Evolutionary conservation across 1,140 invertebrate genomes (phyloP).

Genomic region (Cardiocondyla obscurior): DNA sequence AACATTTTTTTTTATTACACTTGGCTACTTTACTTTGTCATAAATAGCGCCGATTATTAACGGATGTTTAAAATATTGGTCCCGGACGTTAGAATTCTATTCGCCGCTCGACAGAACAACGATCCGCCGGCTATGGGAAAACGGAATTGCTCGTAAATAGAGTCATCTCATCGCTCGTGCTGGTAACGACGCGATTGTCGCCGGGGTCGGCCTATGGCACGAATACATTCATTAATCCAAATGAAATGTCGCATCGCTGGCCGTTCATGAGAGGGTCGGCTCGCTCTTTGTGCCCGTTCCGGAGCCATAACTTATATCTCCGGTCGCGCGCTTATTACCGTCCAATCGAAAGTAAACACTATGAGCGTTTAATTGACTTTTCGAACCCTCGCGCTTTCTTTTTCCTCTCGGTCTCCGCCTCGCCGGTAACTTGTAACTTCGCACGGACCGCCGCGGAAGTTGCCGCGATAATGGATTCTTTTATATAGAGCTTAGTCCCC

Average conservation of each 20-base stretch:
- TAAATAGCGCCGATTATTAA: background rate
- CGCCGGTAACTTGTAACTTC: constrained; percentile 54
- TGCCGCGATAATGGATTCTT: constrained; percentile 52
- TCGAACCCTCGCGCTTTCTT: constrained; percentile 37
- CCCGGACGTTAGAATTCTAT: background rate
- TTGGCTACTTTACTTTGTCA: background rate
- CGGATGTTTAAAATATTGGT: background rate
- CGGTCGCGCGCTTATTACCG: constrained; percentile 59
- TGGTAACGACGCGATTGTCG: constrained; percentile 44
- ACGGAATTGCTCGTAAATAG: constrained; percentile 33
- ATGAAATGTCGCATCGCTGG: constrained; percentile 57
- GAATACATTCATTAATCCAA: constrained; percentile 66
- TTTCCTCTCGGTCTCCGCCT: background rate
- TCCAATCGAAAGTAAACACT: constrained; percentile 61
- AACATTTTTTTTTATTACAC: background rate
- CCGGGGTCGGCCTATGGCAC: constrained; percentile 25
- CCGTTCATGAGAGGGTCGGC: constrained; percentile 7
- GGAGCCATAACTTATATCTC: constrained; percentile 63
- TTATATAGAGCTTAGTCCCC: constrained; percentile 8
- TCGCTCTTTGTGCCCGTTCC: constrained; percentile 57
- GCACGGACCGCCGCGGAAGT: constrained; percentile 42
- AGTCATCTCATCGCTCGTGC: constrained; percentile 27
- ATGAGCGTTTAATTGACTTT: constrained; percentile 68
- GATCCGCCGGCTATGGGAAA: background rate
- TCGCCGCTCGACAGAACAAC: background rate